These are phyloP conservation scores for Patiria miniata DNA, from an alignment of 35 echinoderm and acorn worm genomes.

Conservation along the genomic window DNA sequence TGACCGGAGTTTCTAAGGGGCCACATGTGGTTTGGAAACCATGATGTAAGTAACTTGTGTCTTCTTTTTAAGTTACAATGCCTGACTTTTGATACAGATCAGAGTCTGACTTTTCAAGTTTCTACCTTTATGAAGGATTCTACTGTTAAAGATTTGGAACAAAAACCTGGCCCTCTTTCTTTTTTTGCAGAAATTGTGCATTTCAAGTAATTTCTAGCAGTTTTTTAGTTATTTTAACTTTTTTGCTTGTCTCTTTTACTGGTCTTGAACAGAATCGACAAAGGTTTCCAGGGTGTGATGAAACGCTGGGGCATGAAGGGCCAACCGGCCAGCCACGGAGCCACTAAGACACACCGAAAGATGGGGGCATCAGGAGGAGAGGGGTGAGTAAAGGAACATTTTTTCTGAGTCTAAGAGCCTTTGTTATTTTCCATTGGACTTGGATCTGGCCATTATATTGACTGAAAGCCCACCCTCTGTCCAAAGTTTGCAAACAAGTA, in stretches of 20 bases:
- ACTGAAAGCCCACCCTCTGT: background rate
- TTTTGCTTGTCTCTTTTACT: constrained; percentile 26
- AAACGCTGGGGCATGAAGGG: constrained; percentile 97
- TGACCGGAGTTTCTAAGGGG: no score
- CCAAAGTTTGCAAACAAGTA: background rate
- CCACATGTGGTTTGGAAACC: no score
- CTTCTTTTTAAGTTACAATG: no score
- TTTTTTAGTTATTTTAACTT: background rate
- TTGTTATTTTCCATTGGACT: no score
- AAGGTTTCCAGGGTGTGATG: constrained; percentile 97
- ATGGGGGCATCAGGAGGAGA: constrained; percentile 84
- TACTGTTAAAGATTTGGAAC: no score
- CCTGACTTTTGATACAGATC: no score
- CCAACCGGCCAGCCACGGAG: constrained; percentile 91
- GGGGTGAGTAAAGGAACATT: constrained; percentile 47
- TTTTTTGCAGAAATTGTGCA: background rate
- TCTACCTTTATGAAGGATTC: no score
- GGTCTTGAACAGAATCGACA: constrained; percentile 54
- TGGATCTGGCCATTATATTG: no score
- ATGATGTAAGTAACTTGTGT: no score
- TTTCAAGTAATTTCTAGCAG: no score
- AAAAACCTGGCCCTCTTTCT: background rate
- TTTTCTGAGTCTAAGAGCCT: no score
- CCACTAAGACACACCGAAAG: constrained; percentile 91
- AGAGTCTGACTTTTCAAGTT: no score